Base-by-base conservation (phyloP, 1,140 invertebrate genomes). In the Portunus trituberculatus region DNA sequence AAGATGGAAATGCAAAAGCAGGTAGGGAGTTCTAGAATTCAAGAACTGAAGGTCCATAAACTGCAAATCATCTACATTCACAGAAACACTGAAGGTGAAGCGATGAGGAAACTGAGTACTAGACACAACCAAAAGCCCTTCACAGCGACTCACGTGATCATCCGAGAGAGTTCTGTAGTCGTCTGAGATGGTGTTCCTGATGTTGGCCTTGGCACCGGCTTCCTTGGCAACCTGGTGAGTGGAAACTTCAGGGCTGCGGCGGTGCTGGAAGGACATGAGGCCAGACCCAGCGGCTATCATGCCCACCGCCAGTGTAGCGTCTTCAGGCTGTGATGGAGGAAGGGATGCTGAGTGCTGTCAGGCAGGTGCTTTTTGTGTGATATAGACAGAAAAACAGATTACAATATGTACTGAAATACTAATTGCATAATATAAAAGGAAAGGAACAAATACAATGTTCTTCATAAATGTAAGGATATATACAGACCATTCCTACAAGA, bases 241-340 rank as follows among this genome's bases (percentile, higher is more conserved):
- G 14, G 67, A 52, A 2, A 67, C 84, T 76, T 96, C 91, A 28
- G 90, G 83, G 28, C 28, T 48, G 4, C 93, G 93, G 8, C 94
- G 48, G 20, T 96, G 94, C 39, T 96, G 95, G 46, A 96, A 95
- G n/a, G 95, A 96, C 67, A 96, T 52, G n/a, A 96, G 91, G 8
- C 95, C 95, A n/a, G 92, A 95, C n/a, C 95, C 95, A 31, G 87
- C 91, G 83, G 95, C 92, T 29, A 96, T 95, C 95, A 96, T 96
- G 25, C 95, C 95, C 83, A 96, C 93, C 39, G 84, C 95, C 16
- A 96, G 95, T 32, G 91, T 95, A 67, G 92, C 82, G 86, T 96
- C 95, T 93, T 86, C 94, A 84, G 95, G 95, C 95, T 96, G 95
- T 92, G 39, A n/a, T 45, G 20, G 16, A 48, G 32, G 67, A n/a